These are phyloP conservation scores for Actinostola sp. DNA, from an alignment of 92 coral and sea anemone species.

Conservation along the genomic window DNA sequence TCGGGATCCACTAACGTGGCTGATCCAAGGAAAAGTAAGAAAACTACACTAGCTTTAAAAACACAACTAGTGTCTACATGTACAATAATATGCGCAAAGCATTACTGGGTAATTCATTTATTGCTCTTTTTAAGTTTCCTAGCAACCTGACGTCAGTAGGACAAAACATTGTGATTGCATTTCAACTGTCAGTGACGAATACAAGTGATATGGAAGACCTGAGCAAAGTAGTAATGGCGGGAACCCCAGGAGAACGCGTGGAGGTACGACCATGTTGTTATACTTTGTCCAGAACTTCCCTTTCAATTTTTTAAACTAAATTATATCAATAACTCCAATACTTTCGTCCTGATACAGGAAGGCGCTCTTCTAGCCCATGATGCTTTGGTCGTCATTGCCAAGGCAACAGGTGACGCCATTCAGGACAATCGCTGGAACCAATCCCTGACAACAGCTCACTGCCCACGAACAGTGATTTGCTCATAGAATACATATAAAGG, in stretches of 20 bases:
- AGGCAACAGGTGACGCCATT: conserved; percentile 33
- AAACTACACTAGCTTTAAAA: not conserved
- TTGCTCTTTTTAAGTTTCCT: conserved; percentile 17
- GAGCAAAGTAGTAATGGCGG: not conserved
- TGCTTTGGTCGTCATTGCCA: conserved; percentile 21
- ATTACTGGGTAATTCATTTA: not conserved
- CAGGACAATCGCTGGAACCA: conserved; percentile 28
- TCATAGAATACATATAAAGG: conserved; percentile 23
- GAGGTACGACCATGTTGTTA: not conserved
- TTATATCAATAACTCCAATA: not conserved
- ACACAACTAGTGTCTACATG: too few species aligned
- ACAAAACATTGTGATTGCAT: conserved; percentile 9
- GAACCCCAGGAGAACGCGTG: not conserved
- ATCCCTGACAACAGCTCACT: not conserved
- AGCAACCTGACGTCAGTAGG: conserved; percentile 21
- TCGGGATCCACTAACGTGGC: conserved; percentile 12
- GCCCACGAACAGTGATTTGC: conserved; percentile 15
- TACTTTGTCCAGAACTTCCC: not conserved
- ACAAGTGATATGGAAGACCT: conserved; percentile 11
- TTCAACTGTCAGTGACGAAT: conserved; percentile 14
- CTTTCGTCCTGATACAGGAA: conserved; percentile 8
- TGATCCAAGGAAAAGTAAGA: conserved; percentile 24
- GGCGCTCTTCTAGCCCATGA: conserved; percentile 21
- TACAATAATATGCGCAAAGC: too few species aligned
- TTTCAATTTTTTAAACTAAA: not conserved